Conservation (phyloP, 2,113 vertebrate species). For the Proteles cristata region DNA sequence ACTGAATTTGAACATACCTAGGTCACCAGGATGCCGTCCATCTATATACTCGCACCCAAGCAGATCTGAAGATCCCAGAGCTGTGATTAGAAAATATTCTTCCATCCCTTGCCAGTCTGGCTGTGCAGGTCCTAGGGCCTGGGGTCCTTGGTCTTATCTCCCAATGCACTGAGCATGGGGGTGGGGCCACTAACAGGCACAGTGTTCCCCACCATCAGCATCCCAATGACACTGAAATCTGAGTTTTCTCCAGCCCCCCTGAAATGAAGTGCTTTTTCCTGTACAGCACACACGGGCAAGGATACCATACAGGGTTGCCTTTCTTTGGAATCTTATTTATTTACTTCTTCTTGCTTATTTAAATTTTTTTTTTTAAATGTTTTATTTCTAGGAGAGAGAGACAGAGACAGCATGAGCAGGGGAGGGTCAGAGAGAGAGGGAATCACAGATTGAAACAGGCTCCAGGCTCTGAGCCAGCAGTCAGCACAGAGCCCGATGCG, state of each 20-base stretch:
- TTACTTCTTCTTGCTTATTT: neutral
- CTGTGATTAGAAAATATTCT: neutral
- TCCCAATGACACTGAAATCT: neutral
- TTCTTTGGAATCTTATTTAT: neutral
- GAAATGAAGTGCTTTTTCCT: neutral
- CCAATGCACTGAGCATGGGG: rapidly evolving
- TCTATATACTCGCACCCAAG: neutral
- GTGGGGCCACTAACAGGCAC: neutral
- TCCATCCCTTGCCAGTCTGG: neutral
- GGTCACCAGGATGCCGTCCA: neutral
- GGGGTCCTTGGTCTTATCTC: neutral
- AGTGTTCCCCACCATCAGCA: neutral
- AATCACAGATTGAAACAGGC: too few species aligned
- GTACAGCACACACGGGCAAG: neutral
- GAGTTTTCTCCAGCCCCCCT: neutral
- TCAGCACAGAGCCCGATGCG: too few species aligned
- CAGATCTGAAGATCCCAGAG: neutral
- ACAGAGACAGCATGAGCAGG: too few species aligned
- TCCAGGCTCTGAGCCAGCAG: too few species aligned
- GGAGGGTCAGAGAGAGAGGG: too few species aligned
- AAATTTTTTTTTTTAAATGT: too few species aligned
- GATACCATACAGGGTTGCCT: rapidly evolving
- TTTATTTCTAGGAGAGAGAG: too few species aligned
- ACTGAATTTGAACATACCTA: rapidly evolving
- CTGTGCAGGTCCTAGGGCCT: too few species aligned